A percentile compares a stretch with the other conserved stretches of the same genome.
Evolutionary conservation across 2,888 invertebrate genomes (phyloP).

Genomic region (Merodon equestris): DNA sequence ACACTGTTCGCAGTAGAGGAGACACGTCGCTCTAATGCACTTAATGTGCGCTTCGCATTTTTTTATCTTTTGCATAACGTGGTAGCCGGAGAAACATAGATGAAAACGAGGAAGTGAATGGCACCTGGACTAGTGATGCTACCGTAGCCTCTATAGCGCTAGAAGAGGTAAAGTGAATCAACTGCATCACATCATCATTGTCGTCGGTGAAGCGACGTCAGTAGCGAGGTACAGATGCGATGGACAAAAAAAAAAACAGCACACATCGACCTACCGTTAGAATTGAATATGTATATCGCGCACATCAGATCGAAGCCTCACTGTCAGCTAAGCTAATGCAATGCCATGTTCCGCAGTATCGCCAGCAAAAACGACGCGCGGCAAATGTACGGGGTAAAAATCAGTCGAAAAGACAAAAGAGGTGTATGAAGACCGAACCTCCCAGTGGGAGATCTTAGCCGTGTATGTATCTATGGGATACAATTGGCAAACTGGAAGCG

Average conservation of each 20-base stretch:
- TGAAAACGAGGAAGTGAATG: conserved; percentile 62
- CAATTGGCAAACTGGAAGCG: conserved; percentile 64
- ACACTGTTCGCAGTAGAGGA: conserved; percentile 20
- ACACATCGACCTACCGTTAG: conserved; percentile 56
- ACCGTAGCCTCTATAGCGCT: conserved; percentile 1
- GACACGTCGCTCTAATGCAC: conserved; percentile 68
- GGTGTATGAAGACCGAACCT: conserved; percentile 56
- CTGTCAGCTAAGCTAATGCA: conserved; percentile 64
- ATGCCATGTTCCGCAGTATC: conserved; percentile 57
- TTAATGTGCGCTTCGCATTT: conserved; percentile 67
- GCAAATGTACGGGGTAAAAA: conserved; percentile 25
- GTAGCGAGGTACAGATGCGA: conserved; percentile 18
- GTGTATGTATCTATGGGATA: conserved; percentile 46
- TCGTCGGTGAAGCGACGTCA: conserved; percentile 41
- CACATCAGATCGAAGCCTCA: conserved; percentile 60
- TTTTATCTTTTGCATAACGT: conserved; percentile 51
- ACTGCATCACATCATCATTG: conserved; percentile 50
- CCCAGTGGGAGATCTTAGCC: conserved; percentile 55
- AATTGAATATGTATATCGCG: conserved; percentile 67
- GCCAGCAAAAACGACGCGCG: conserved; percentile 1
- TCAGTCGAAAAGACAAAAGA: conserved; percentile 48
- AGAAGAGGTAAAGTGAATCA: conserved; percentile 51
- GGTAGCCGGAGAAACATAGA: conserved; percentile 21
- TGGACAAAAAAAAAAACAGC: too few relatives aligned
- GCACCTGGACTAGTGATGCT: conserved; percentile 6